Percentiles rank a stretch among this genome's conserved stretches.
Evolutionary conservation across 2,113 vertebrate species (phyloP).

Genomic region (Columbina picui): DNA sequence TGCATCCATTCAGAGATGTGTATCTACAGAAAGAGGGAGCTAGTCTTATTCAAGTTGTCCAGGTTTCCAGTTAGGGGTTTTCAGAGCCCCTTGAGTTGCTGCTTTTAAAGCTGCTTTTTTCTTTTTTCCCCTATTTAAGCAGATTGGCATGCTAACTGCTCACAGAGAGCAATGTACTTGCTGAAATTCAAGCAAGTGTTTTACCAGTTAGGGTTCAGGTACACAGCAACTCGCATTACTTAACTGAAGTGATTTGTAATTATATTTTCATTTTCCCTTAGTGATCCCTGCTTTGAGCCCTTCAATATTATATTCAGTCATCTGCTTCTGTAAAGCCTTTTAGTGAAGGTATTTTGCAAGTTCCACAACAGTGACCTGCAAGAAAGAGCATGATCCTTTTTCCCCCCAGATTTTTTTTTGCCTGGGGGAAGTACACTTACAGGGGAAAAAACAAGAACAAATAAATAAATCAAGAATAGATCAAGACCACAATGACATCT

Average conservation of each 20-base stretch:
- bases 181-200: background rate
- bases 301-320: background rate
- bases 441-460: background rate
- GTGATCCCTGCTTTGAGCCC: background rate
- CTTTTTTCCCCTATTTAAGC: too few relatives aligned
- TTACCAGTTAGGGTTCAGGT: background rate
- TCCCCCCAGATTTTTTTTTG: too few relatives aligned
- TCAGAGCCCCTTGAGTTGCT: background rate
- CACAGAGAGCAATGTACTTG: fast-evolving
- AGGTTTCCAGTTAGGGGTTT: background rate
- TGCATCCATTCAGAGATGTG: fast-evolving
- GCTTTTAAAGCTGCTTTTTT: background rate
- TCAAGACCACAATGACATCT: background rate
- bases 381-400: fast-evolving
- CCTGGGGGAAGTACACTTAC: fast-evolving
- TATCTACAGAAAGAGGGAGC: fast-evolving
- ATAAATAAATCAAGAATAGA: background rate
- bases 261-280: background rate
- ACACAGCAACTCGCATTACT: background rate
- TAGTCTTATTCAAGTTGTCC: fast-evolving
- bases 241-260: background rate
- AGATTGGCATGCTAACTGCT: too few relatives aligned
- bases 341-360: background rate
- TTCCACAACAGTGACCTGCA: background rate
- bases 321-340: background rate